Evolutionary conservation across 2,113 vertebrate genomes (phyloP).

Genomic region (Passer domesticus): DNA sequence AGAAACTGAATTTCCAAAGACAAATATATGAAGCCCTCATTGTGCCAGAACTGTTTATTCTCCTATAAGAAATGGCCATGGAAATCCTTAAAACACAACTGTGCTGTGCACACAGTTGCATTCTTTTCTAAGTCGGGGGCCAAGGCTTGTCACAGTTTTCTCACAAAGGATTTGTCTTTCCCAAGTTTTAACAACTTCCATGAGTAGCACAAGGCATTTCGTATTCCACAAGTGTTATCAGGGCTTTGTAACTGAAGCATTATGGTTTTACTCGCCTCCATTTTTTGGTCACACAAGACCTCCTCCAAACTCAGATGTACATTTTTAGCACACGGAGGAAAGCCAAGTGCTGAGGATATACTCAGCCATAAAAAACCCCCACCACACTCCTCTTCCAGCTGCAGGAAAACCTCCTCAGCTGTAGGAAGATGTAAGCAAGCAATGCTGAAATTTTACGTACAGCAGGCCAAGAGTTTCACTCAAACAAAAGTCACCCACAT

Average conservation of each 20-base stretch:
- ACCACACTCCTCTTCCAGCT: neutral
- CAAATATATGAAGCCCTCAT: neutral
- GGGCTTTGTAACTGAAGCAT: neutral
- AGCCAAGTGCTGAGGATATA: neutral
- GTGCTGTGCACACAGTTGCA: too few species aligned
- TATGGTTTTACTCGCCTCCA: neutral
- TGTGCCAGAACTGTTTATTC: neutral
- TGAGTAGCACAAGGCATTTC: neutral
- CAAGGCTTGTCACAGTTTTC: neutral
- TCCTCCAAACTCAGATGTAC: neutral
- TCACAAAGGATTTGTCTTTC: neutral
- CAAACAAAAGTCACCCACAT: fast-evolving
- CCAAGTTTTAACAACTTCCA: neutral
- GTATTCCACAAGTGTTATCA: neutral
- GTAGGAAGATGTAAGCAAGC: neutral
- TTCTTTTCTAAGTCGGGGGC: neutral
- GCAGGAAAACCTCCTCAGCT: neutral
- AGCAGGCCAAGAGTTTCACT: neutral
- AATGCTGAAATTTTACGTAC: neutral
- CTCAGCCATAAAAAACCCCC: neutral
- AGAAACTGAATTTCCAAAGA: neutral
- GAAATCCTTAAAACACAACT: neutral
- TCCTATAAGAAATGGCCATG: fast-evolving
- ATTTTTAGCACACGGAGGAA: neutral
- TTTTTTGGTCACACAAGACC: neutral